Evolutionary conservation across 2,888 invertebrate genomes (phyloP).

Genomic region (Elmis aenea): DNA sequence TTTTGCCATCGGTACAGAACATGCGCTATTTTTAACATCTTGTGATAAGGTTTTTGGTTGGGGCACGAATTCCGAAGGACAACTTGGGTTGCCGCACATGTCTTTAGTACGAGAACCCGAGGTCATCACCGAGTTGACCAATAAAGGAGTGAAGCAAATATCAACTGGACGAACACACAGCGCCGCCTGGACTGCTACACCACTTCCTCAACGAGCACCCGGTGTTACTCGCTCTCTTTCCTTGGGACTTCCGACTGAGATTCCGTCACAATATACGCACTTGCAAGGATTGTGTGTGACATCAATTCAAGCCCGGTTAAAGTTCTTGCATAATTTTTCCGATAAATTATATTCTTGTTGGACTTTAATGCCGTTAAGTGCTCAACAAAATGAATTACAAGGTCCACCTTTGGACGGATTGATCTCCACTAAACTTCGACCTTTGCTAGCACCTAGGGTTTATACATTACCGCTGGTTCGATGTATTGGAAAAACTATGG

Average conservation of each 20-base stretch:
- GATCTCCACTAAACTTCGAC: slow-evolving; percentile 48
- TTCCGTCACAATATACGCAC: slow-evolving; percentile 55
- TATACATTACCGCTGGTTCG: slow-evolving; percentile 60
- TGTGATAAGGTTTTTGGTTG: slow-evolving; percentile 56
- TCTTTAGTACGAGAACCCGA: slow-evolving; percentile 54
- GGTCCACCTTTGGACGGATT: slow-evolving; percentile 45
- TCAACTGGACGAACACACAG: slow-evolving; percentile 60
- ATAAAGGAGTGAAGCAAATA: slow-evolving; percentile 55
- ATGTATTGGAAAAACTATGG: slow-evolving; percentile 61
- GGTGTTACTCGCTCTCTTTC: slow-evolving; percentile 49
- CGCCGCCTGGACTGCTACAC: slow-evolving; percentile 58
- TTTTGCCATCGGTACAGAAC: slow-evolving; percentile 58
- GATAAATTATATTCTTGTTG: slow-evolving; percentile 57
- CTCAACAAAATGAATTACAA: slow-evolving; percentile 44
- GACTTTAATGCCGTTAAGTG: slow-evolving; percentile 50
- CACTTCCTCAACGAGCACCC: slow-evolving; percentile 49
- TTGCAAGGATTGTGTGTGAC: slow-evolving; percentile 49
- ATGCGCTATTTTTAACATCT: slow-evolving; percentile 53
- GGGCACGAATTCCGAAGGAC: slow-evolving; percentile 61
- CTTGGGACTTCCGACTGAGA: slow-evolving; percentile 50
- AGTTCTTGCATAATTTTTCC: slow-evolving; percentile 57
- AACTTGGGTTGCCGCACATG: slow-evolving; percentile 55
- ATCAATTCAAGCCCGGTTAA: slow-evolving; percentile 52
- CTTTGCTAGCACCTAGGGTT: slow-evolving; percentile 54
- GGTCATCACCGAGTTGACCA: slow-evolving; percentile 49